phyloP scores from a whole-genome alignment of 2,113 vertebrate genomes.

The Urocynchramus pylzowi region DNA sequence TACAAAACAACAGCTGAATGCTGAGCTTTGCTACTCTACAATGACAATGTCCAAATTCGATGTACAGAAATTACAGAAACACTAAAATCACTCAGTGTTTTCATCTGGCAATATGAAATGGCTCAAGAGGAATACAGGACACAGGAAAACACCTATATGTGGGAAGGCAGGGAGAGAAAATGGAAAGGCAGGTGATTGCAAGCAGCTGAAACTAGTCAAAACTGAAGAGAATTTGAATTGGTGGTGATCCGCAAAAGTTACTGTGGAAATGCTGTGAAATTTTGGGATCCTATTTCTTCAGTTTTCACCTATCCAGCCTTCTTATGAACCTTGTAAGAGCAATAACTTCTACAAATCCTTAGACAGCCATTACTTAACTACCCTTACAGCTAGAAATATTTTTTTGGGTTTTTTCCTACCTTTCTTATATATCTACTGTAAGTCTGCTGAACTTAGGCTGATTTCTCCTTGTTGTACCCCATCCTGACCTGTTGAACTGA shows the following conservation, averaged over 20 bases:
- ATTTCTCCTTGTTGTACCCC: background rate
- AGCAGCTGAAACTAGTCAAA: background rate
- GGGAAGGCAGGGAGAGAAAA: background rate
- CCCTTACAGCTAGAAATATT: background rate
- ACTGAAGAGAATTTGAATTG: background rate
- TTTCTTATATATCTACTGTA: background rate
- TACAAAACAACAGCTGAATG: background rate
- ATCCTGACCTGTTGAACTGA: background rate
- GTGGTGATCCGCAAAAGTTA: background rate
- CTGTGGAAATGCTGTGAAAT: background rate
- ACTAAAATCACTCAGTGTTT: background rate
- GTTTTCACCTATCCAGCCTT: background rate
- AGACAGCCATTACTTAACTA: background rate
- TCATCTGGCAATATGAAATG: background rate
- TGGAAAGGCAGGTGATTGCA: background rate
- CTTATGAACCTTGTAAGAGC: background rate
- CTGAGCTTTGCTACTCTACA: background rate
- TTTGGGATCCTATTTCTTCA: background rate
- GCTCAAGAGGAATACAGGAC: background rate
- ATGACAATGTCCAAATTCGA: background rate
- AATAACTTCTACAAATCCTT: background rate
- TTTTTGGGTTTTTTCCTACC: rapidly evolving
- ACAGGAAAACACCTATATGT: background rate
- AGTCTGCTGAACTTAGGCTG: background rate
- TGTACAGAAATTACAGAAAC: background rate